Percentiles rank a stretch among this genome's conserved stretches.
phyloP scores from a whole-genome alignment of 2,888 invertebrate species.

The Bellardia bayeri region DNA sequence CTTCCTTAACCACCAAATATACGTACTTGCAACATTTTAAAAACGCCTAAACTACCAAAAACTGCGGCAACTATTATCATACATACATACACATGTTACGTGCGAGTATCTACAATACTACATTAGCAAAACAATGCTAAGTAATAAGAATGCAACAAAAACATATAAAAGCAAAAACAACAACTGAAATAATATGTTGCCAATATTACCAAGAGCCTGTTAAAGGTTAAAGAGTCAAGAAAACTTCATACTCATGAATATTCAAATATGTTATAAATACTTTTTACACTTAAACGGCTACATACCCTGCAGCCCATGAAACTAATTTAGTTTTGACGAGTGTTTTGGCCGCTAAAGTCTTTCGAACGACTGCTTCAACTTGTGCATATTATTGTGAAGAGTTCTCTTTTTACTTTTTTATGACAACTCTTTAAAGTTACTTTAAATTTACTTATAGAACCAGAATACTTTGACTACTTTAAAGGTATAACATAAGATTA shows the following conservation, averaged over 20 bases:
- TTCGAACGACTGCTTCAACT: too few relatives aligned
- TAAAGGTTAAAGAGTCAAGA: conserved; percentile 73
- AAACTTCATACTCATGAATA: conserved; percentile 59
- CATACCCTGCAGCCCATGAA: too few relatives aligned
- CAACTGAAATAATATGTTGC: conserved; percentile 17
- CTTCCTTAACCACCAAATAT: conserved; percentile 28
- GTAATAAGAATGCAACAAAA: not conserved
- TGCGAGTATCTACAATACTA: not conserved
- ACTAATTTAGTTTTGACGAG: not conserved
- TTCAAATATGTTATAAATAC: conserved; percentile 29
- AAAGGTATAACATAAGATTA: too few relatives aligned
- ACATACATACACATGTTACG: too few relatives aligned
- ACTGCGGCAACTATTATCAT: conserved; percentile 3
- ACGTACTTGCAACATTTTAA: conserved; percentile 10
- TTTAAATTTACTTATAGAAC: too few relatives aligned
- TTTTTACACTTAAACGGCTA: not conserved
- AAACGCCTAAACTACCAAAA: conserved; percentile 45
- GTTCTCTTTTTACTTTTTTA: too few relatives aligned
- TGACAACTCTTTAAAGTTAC: too few relatives aligned
- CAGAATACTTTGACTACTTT: too few relatives aligned
- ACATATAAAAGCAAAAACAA: not conserved
- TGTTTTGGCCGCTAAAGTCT: not conserved
- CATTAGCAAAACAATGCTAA: conserved; percentile 9
- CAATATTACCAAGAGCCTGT: conserved; percentile 69
- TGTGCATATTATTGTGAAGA: too few relatives aligned